phyloP scores from a whole-genome alignment of 2,797 vertebrate species.

The Caiman crocodilus region DNA sequence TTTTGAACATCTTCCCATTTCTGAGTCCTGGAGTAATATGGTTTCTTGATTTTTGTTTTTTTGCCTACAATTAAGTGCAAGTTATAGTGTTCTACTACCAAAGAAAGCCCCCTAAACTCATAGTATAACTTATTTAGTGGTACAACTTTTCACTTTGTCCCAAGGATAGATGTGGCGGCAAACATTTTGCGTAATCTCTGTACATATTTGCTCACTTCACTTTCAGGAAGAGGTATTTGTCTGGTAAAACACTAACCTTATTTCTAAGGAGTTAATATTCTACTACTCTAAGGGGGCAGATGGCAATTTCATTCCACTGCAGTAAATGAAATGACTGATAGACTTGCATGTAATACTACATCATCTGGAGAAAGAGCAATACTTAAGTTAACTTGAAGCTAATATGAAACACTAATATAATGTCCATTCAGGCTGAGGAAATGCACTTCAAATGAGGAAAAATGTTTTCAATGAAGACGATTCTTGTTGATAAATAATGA shows the following conservation, averaged over 20 bases:
- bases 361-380: slow-evolving; percentile 31
- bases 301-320: slow-evolving; percentile 55
- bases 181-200: slow-evolving; percentile 60
- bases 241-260: slow-evolving; percentile 46
- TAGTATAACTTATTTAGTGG: slow-evolving; percentile 19
- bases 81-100: not conserved
- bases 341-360: slow-evolving; percentile 58
- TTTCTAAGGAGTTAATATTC: slow-evolving; percentile 75
- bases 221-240: slow-evolving; percentile 52
- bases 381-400: slow-evolving; percentile 35
- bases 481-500: not conserved
- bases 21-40: not conserved
- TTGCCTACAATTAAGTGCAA: not conserved
- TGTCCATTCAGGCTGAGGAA: not conserved
- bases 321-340: slow-evolving; percentile 70
- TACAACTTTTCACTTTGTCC: slow-evolving; percentile 27
- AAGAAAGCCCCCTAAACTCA: not conserved
- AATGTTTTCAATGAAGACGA: not conserved
- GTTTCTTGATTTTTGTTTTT: not conserved
- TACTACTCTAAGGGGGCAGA: slow-evolving; percentile 44
- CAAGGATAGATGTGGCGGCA: slow-evolving; percentile 19
- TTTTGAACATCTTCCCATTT: too few relatives aligned
- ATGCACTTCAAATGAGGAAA: not conserved
- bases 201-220: slow-evolving; percentile 51
- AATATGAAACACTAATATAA: slow-evolving; percentile 17